Percentiles rank a stretch among this genome's conserved stretches.
These are phyloP conservation scores for Pseudochirops corinnae DNA, from an alignment of 2,797 vertebrate genomes.

Conservation along the genomic window DNA sequence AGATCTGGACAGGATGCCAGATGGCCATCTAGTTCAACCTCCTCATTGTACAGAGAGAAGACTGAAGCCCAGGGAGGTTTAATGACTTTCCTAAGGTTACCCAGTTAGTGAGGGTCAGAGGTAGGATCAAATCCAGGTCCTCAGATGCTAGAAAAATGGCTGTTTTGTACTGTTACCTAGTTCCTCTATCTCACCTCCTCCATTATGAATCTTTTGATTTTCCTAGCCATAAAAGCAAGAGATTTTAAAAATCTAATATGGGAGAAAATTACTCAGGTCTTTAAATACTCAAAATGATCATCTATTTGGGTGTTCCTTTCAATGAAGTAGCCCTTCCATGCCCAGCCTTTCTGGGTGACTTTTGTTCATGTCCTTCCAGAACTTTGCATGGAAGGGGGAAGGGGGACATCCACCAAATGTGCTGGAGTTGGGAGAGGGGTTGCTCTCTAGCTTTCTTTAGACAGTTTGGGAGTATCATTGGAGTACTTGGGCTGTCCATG, in stretches of 20 bases:
- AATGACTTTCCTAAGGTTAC: not conserved
- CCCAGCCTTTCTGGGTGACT: not conserved
- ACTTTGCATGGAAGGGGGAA: not conserved
- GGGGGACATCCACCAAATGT: not conserved
- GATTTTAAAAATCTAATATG: not conserved
- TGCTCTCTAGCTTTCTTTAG: not conserved
- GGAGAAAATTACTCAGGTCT: not conserved
- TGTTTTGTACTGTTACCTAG: not conserved
- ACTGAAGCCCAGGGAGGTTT: not conserved
- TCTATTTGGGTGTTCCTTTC: not conserved
- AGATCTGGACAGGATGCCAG: not conserved
- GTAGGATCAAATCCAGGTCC: not conserved
- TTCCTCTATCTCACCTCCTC: not conserved
- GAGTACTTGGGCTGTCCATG: not conserved
- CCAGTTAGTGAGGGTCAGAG: not conserved
- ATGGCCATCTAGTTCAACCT: not conserved
- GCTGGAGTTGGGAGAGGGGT: not conserved
- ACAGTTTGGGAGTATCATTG: not conserved
- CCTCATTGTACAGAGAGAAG: not conserved
- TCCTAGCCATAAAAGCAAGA: not conserved
- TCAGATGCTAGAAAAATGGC: not conserved
- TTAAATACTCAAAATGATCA: not conserved
- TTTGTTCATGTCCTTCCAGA: not conserved
- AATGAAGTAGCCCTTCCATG: not conserved
- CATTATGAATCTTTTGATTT: not conserved